Conservation (phyloP, 2,888 invertebrate genomes). For the Dryococelus australis region DNA sequence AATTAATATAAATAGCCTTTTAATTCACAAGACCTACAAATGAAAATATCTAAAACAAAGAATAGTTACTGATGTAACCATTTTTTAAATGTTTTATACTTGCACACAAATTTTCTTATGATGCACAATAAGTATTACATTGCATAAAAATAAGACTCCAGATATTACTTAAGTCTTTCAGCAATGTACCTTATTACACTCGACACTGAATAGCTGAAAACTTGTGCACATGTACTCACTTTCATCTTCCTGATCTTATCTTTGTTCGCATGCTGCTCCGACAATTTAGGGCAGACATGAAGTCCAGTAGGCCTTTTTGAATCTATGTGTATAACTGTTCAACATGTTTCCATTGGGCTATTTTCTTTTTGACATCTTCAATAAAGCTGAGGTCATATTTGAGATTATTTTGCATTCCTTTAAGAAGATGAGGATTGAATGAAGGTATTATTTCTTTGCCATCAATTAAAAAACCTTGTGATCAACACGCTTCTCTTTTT, state of each 20-base stretch:
- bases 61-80: too few relatives aligned
- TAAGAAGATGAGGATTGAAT: conserved; percentile 3
- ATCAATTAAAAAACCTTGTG: background rate
- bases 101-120: too few relatives aligned
- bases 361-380: background rate
- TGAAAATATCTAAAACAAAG: too few relatives aligned
- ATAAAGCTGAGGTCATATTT: background rate
- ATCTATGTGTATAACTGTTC: background rate
- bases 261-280: background rate
- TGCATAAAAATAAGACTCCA: background rate
- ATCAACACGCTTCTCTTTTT: background rate
- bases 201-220: background rate
- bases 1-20: too few relatives aligned
- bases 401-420: background rate
- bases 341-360: background rate
- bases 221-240: background rate
- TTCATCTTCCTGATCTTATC: conserved; percentile 16
- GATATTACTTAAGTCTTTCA: conserved; percentile 5
- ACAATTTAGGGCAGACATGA: background rate
- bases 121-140: too few relatives aligned
- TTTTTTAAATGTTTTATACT: too few relatives aligned
- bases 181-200: background rate
- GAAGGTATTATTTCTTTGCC: background rate
- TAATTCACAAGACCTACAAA: too few relatives aligned
- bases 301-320: background rate